Conservation (phyloP, 2,797 vertebrate genomes). For the Apogon talboti region DNA sequence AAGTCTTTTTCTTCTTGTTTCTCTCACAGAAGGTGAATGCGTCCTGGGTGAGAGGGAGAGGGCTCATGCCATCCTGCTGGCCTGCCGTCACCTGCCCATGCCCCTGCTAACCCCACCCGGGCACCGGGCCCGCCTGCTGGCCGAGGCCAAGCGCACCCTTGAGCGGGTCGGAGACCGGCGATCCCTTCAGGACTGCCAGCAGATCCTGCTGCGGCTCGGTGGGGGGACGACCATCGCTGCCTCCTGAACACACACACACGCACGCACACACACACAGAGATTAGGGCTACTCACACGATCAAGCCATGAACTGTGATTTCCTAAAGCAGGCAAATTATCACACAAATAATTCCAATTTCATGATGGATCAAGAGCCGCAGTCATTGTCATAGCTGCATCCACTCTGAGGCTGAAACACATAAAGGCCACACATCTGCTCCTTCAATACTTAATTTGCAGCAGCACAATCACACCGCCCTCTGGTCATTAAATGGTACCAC, state of each 20-base stretch:
- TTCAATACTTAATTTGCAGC: constrained; percentile 27
- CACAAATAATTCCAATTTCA: background rate
- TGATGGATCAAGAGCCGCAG: background rate
- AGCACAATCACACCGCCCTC: constrained; percentile 52
- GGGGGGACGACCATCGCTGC: constrained; percentile 94
- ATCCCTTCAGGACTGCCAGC: constrained; percentile 94
- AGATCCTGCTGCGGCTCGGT: constrained; percentile 93
- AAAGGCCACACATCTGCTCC: background rate
- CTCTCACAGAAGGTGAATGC: constrained; percentile 72
- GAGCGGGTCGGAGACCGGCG: constrained; percentile 96
- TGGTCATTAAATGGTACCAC: constrained; percentile 41
- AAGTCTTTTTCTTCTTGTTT: background rate
- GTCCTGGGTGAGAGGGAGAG: constrained; percentile 90
- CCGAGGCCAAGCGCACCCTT: constrained; percentile 94
- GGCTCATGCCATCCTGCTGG: constrained; percentile 94
- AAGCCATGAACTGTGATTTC: background rate
- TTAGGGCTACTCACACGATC: constrained; percentile 30
- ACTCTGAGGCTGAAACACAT: background rate
- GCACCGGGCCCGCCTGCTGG: constrained; percentile 92
- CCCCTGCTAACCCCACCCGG: constrained; percentile 94
- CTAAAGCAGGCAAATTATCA: constrained; percentile 13
- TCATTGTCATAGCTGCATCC: constrained; percentile 5
- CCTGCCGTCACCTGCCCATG: constrained; percentile 94
- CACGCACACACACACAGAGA: constrained; percentile 12
- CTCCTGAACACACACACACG: constrained; percentile 79